These are phyloP conservation scores for Monodelphis domestica DNA, from an alignment of 2,797 vertebrate genomes.

Conservation along the genomic window DNA sequence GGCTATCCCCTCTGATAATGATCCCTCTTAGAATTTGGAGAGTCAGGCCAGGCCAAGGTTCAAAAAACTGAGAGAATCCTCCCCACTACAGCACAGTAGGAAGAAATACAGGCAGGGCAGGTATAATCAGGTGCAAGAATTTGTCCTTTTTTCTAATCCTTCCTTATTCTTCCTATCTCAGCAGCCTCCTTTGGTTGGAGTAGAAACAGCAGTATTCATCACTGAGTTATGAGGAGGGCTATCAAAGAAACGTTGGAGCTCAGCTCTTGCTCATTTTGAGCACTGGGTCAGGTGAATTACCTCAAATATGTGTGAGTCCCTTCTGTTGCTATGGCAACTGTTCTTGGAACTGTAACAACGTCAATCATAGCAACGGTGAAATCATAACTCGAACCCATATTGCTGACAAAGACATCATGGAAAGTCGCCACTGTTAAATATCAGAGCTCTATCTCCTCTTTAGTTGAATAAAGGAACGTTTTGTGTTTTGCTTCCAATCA, in stretches of 20 bases:
- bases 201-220: constrained; percentile 23
- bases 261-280: constrained; percentile 70
- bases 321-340: constrained; percentile 79
- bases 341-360: constrained; percentile 77
- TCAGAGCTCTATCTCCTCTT: constrained; percentile 69
- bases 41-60: not conserved
- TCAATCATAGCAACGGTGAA: constrained; percentile 75
- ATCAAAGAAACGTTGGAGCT: constrained; percentile 59
- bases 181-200: constrained; percentile 49
- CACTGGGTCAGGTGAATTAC: constrained; percentile 81
- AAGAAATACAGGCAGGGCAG: constrained; percentile 36
- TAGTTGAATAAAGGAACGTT: constrained; percentile 36
- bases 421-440: constrained; percentile 72
- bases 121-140: constrained; percentile 37
- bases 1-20: not conserved
- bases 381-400: constrained; percentile 78
- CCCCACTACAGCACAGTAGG: constrained; percentile 1
- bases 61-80: not conserved
- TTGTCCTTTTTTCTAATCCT: constrained; percentile 41
- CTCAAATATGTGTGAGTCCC: constrained; percentile 79
- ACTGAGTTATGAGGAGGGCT: constrained; percentile 54
- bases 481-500: constrained; percentile 62
- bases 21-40: not conserved
- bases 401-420: constrained; percentile 80
- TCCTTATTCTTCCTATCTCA: not conserved